A percentile compares a stretch with the other conserved stretches of the same genome.
phyloP scores from a whole-genome alignment of 2,113 vertebrate species.

The human (Homo sapiens) region GRCh38 chr12:78639501-78640000 shows the following conservation, averaged over 20 bases:
- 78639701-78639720: background rate
- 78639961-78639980: no score
- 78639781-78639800: background rate
- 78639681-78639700: background rate
- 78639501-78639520: background rate
- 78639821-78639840: background rate
- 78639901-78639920: background rate
- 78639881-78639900: fast-evolving
- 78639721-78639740: background rate
- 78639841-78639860: background rate
- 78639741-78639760: background rate
- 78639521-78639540: background rate
- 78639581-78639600: background rate
- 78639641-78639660: background rate
- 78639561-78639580: background rate
- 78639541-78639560: background rate
- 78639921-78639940: background rate
- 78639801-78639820: background rate
- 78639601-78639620: background rate
- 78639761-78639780: background rate
- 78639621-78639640: background rate
- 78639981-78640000: no score
- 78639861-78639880: background rate
- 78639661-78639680: background rate
- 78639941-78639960: background rate